Base-by-base conservation (phyloP, 2,113 vertebrate species). In the Ovis aries region DNA sequence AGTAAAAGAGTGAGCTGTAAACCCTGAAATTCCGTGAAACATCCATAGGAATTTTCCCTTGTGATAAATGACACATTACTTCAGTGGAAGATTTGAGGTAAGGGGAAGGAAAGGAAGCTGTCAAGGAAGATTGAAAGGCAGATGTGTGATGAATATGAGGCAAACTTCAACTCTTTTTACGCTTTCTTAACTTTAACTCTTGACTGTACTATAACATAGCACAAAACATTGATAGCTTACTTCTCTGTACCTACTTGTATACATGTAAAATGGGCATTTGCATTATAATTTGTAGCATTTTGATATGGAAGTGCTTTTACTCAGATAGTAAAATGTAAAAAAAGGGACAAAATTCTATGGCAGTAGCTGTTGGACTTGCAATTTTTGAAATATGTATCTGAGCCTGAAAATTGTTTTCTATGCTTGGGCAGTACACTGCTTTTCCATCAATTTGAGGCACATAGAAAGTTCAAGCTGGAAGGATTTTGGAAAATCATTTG, bases 1-100 rank as follows among this genome's bases (percentile, higher is more conserved):
- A 98, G 98, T 96, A 98, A 97, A 64, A 97, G 50, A 97, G 91
- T 89, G 93, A 93, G 97, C 96, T 98, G 86, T 96, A 98, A 98
- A 98, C 94, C 27, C 60, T 98, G 62, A 93, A 45, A 64, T 94
- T 97, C 91, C 48, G 67, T 86, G 81, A 97, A 97, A 97, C 94
- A 96, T 62, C 95, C 53, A 0, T 77, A 93, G 94, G 94, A 94
- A 80, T 77, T 98, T 97, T 98, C 55, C 50, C 64, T 97, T 92
- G 67, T 1, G 6, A 93, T 94, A 88, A 98, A 96, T 97, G 94
- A 90, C 98, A 98, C 94, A 59, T 98, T 93, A 94, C 97, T 98
- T 98, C 97, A 95, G 95, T 93, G 90, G 36, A 59, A 86, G 71
- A 33, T 48, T 97, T 40, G 88, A 96, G 74, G 33, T 3, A 93